Percentiles rank a stretch among this genome's conserved stretches.
Conservation (phyloP, 2,888 invertebrate genomes). For the Carcina quercana region DNA sequence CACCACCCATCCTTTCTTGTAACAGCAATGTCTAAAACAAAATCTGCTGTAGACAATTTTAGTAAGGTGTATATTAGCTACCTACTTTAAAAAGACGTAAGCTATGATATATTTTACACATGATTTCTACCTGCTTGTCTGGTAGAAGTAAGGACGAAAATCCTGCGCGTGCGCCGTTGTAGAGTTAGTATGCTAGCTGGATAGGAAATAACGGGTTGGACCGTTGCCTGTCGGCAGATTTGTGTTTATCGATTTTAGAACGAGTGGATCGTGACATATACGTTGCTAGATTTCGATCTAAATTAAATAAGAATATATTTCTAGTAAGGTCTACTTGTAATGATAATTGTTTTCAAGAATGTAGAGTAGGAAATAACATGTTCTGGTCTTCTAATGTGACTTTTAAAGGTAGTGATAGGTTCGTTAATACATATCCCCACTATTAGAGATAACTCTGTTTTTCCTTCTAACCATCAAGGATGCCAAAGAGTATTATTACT, state of each 20-base stretch:
- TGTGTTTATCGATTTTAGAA: constrained; percentile 20
- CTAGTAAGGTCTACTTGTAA: too few relatives aligned
- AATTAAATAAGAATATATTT: too few relatives aligned
- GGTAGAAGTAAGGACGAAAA: constrained; percentile 5
- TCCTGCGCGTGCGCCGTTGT: not conserved
- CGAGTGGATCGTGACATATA: not conserved
- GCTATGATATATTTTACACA: not conserved
- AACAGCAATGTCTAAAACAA: not conserved
- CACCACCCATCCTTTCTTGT: constrained; percentile 2
- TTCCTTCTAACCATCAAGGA: too few relatives aligned
- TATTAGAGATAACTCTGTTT: too few relatives aligned
- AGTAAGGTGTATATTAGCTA: not conserved
- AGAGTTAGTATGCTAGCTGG: constrained; percentile 47
- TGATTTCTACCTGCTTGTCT: not conserved
- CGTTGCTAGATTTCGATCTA: not conserved
- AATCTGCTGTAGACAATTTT: constrained; percentile 1
- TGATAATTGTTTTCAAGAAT: too few relatives aligned
- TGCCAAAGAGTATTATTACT: too few relatives aligned
- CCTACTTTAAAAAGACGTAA: not conserved
- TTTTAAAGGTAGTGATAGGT: too few relatives aligned
- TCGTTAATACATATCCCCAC: too few relatives aligned
- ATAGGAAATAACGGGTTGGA: constrained; percentile 63
- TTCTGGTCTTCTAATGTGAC: too few relatives aligned
- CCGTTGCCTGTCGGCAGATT: constrained; percentile 38
- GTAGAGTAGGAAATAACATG: too few relatives aligned